Percentiles rank a stretch among this genome's conserved stretches.
Conservation (phyloP, 2,113 vertebrate genomes). For the Asarcornis scutulata region DNA sequence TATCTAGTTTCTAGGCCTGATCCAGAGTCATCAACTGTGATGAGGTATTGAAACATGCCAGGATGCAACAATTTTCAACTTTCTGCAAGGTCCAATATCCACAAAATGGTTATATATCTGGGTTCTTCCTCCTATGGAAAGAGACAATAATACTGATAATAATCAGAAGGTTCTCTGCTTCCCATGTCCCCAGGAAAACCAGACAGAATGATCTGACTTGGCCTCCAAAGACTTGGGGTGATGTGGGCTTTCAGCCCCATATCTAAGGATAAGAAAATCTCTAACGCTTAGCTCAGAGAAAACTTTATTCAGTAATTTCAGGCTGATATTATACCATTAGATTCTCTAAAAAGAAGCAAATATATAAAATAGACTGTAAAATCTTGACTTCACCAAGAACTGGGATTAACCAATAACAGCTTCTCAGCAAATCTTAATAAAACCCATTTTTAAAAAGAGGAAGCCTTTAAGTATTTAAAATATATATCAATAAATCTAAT, state of each 20-base stretch:
- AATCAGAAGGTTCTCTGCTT: neutral
- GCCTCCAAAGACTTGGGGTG: neutral
- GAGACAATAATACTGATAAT: neutral
- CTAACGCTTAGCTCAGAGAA: neutral
- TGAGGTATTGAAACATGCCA: neutral
- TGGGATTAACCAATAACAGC: neutral
- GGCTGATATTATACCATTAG: too few relatives aligned
- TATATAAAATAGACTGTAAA: neutral
- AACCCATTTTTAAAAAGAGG: fast-evolving
- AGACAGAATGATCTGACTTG: neutral
- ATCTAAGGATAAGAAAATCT: neutral
- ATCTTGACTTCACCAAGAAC: neutral
- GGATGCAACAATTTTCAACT: neutral
- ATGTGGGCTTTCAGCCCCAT: neutral
- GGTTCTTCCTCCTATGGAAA: neutral
- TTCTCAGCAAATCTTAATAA: neutral
- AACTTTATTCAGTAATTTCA: neutral
- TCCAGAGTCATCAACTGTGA: neutral
- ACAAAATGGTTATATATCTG: neutral
- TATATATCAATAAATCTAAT: neutral
- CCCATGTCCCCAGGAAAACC: neutral
- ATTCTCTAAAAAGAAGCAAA: neutral
- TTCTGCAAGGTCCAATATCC: neutral
- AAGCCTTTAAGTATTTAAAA: neutral
- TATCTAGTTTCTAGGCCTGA: neutral